Base-by-base conservation (phyloP, 92 coral and sea anemone genomes). In the Scolanthus callimorphus region DNA sequence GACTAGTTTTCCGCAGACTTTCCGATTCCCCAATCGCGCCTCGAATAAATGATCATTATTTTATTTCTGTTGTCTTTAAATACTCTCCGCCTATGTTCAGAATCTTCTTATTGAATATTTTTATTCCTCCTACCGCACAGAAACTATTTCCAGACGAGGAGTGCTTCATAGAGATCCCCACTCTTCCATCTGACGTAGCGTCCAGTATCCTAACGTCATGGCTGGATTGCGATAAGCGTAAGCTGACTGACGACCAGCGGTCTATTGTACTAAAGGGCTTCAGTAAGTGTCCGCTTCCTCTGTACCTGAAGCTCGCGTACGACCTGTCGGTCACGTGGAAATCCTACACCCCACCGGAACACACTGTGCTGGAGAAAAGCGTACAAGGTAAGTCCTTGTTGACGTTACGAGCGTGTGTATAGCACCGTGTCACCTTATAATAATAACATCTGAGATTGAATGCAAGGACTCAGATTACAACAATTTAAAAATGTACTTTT, bases 221-320 rank as follows among this genome's bases (percentile, higher is more conserved):
- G 90, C 63, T 90, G 24, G 28, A 51, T n/a, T 65, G 56, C 24
- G 60, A 67, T 31, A 53, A 74, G 19, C 81, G 95, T 17, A 74
- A 57, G 83, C 89, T 90, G 49, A 82, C 90, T 6, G 74, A 53
- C 19, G 60, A 61, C 8, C 88, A 94, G 50, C 69, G 67, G 41
- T 52, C 55, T 24, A 49, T 55, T 28, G 66, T 83, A 2, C 72
- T 94, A 21, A 62, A 75, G 52, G 90, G 88, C 12, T 90, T 83
- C 26, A 53, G 22, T 9, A 55, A 70, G 29, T 84, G 86, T 37
- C 88, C 85, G 0, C 66, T 78, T 17, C 85, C 85, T 1, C 65
- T 94, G 2, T 94, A 49, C 53, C 77, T 94, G 17, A 81, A 81
- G 73, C 96, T 94, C 17, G 86, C 88, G 15, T 76, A 90, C 29